phyloP scores from a whole-genome alignment of 2,797 vertebrate species.

The Xyrichtys novacula region DNA sequence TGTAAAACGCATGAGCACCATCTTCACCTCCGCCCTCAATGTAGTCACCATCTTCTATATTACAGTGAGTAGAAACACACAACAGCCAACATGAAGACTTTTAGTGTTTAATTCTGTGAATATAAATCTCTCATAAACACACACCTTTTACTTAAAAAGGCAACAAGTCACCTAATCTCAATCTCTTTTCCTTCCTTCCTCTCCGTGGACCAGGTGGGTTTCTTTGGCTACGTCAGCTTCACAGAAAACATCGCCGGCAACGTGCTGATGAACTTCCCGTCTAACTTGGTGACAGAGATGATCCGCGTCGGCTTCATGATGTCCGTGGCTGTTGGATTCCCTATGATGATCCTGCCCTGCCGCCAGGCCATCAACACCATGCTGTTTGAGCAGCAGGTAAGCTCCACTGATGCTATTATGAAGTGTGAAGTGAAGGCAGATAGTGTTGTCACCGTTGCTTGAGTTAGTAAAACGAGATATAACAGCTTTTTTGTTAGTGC shows the following conservation, averaged over 20 bases:
- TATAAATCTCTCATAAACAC: not conserved
- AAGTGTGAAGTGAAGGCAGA: not conserved
- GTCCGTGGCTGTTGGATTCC: constrained; percentile 97
- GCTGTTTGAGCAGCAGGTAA: constrained; percentile 98
- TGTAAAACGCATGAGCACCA: constrained; percentile 98
- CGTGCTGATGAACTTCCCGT: constrained; percentile 97
- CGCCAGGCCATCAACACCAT: constrained; percentile 98
- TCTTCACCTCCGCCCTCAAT: constrained; percentile 94
- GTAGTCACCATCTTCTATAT: constrained; percentile 98
- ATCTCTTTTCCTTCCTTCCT: not conserved
- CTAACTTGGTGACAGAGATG: constrained; percentile 97
- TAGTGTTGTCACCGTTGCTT: too few relatives aligned
- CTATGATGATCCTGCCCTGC: constrained; percentile 99
- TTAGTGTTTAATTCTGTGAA: not conserved
- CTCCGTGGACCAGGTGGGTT: constrained; percentile 88
- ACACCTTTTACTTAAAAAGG: not conserved
- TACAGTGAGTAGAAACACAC: constrained; percentile 86
- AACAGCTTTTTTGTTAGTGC: too few relatives aligned
- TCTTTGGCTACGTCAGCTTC: constrained; percentile 98
- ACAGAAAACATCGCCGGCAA: constrained; percentile 95
- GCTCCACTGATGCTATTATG: not conserved
- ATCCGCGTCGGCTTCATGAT: constrained; percentile 97
- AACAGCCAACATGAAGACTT: not conserved
- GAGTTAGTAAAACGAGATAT: too few relatives aligned
- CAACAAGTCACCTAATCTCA: not conserved